These are phyloP conservation scores for Cylindroiulus punctatus DNA, from an alignment of 2,888 invertebrate genomes.

Conservation along the genomic window DNA sequence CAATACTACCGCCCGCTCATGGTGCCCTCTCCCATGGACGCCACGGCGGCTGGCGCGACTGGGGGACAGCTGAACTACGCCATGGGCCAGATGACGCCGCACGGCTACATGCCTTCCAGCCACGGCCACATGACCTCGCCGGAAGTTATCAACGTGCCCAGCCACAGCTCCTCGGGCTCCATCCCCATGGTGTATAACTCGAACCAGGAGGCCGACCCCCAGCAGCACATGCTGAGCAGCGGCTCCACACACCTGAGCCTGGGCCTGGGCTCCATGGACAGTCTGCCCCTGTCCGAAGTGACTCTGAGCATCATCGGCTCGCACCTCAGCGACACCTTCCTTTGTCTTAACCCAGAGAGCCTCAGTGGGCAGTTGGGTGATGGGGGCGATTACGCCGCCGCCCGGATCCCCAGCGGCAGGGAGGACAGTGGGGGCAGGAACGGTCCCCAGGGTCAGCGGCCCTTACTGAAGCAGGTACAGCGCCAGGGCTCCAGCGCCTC, in stretches of 20 bases:
- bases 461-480: neutral
- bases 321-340: conserved; percentile 55
- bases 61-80: neutral
- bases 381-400: neutral
- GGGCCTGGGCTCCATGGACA: conserved; percentile 52
- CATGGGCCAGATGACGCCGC: neutral
- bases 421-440: neutral
- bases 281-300: conserved; percentile 52
- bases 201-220: conserved; percentile 3
- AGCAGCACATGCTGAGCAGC: conserved; percentile 49
- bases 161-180: conserved; percentile 52
- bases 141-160: conserved; percentile 56
- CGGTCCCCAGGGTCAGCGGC: neutral
- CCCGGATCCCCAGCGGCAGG: neutral
- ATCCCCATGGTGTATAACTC: neutral
- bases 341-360: conserved; percentile 52
- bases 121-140: conserved; percentile 27
- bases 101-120: neutral
- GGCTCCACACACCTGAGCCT: conserved; percentile 54
- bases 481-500: neutral
- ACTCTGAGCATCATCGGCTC: conserved; percentile 54
- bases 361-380: conserved; percentile 17
- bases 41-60: neutral
- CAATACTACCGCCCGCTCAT: neutral
- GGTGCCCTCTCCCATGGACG: conserved; percentile 48